These are phyloP conservation scores for Holotrichia oblita DNA, from an alignment of 1,140 invertebrate genomes.

Conservation along the genomic window DNA sequence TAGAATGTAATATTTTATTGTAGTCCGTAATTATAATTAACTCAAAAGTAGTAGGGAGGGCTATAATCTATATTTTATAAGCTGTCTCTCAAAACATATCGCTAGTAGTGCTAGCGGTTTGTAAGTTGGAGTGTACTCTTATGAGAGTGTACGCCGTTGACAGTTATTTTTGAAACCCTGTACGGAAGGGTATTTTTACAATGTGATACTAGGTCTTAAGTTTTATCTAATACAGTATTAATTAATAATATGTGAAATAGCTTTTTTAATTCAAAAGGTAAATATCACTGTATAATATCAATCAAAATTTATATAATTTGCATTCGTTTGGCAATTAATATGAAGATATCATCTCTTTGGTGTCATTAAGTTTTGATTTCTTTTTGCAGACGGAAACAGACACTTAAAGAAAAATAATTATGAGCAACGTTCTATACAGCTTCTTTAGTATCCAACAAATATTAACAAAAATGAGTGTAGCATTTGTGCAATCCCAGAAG, in stretches of 20 bases:
- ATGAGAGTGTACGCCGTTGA: conserved; percentile 1
- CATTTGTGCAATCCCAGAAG: conserved; percentile 17
- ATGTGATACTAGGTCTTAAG: conserved; percentile 40
- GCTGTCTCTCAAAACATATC: neutral
- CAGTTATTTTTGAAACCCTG: neutral
- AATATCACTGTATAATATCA: neutral
- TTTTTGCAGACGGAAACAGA: neutral
- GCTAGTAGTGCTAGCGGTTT: neutral
- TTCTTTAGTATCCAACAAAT: conserved; percentile 30
- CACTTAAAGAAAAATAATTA: neutral
- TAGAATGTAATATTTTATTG: neutral
- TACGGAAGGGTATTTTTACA: conserved; percentile 19
- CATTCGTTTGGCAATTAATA: too few relatives aligned
- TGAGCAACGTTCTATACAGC: conserved; percentile 30
- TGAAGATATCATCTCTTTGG: too few relatives aligned
- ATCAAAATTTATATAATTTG: too few relatives aligned
- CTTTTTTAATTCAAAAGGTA: neutral
- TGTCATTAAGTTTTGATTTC: neutral
- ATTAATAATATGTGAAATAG: conserved; percentile 18
- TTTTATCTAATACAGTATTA: conserved; percentile 23
- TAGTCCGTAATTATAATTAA: too few relatives aligned
- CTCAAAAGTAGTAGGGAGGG: neutral
- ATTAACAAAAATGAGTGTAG: conserved; percentile 33
- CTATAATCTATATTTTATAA: conserved; percentile 27
- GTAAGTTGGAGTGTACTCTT: neutral